Conservation (phyloP, 2,113 vertebrate genomes). For the Xyliphius kryptos region DNA sequence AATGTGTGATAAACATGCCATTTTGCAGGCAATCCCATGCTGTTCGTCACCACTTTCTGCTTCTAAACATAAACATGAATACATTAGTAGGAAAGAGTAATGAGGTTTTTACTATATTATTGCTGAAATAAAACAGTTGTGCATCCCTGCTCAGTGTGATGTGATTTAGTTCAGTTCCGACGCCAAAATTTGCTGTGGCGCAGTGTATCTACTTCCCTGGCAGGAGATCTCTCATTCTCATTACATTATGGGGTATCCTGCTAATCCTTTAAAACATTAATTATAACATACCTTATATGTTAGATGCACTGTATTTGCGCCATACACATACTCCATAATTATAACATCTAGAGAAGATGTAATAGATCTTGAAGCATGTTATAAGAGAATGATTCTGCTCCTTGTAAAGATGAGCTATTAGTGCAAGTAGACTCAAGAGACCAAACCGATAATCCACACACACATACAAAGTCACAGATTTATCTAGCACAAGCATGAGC, state of each 20-base stretch:
- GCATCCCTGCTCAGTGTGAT: neutral
- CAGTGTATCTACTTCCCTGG: slow-evolving; percentile 8
- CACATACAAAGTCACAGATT: slow-evolving; percentile 16
- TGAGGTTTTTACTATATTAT: slow-evolving; percentile 3
- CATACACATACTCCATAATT: neutral
- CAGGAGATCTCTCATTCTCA: slow-evolving; percentile 22
- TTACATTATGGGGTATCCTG: slow-evolving; percentile 6
- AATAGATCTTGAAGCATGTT: slow-evolving; percentile 1
- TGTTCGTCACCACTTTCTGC: slow-evolving; percentile 9
- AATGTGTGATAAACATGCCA: slow-evolving; percentile 3
- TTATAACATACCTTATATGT: neutral
- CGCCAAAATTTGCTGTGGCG: neutral
- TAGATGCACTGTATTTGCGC: neutral
- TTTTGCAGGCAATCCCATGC: neutral
- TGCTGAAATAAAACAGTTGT: slow-evolving; percentile 8
- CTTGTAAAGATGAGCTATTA: slow-evolving; percentile 19
- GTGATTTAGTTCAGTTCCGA: slow-evolving; percentile 1
- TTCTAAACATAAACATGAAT: slow-evolving; percentile 3
- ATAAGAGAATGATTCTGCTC: neutral
- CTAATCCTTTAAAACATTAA: slow-evolving; percentile 8
- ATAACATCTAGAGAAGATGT: neutral
- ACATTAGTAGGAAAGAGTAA: neutral
- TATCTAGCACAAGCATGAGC: slow-evolving; percentile 9
- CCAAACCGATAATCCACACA: slow-evolving; percentile 16
- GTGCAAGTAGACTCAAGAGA: slow-evolving; percentile 6